A percentile compares a stretch with the other conserved stretches of the same genome.
These are phyloP conservation scores for Harpagifer antarcticus DNA, from an alignment of 2,797 vertebrate genomes.

Conservation along the genomic window DNA sequence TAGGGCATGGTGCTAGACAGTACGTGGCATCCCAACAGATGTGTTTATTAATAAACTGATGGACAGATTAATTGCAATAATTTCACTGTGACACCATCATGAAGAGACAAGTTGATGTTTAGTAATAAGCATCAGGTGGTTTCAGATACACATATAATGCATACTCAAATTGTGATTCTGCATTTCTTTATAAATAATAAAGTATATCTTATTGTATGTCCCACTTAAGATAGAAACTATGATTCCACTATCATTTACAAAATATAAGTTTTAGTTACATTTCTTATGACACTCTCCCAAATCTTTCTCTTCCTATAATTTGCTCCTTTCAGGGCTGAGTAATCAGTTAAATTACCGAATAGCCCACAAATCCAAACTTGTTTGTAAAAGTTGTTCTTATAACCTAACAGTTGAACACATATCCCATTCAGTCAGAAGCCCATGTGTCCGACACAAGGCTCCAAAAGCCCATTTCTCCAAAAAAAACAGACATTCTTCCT, in stretches of 20 bases:
- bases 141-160: not conserved
- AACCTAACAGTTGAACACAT: too few relatives aligned
- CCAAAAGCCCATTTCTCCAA: too few relatives aligned
- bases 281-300: not conserved
- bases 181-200: too few relatives aligned
- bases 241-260: not conserved
- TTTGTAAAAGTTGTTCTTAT: too few relatives aligned
- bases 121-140: not conserved
- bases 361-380: too few relatives aligned
- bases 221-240: not conserved
- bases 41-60: slow-evolving; percentile 22
- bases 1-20: slow-evolving; percentile 35
- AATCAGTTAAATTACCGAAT: not conserved
- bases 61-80: slow-evolving; percentile 8
- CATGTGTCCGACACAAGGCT: too few relatives aligned
- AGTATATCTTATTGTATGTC: not conserved
- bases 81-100: not conserved
- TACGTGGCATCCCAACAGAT: slow-evolving; percentile 29
- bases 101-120: slow-evolving; percentile 5
- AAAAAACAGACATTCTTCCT: too few relatives aligned
- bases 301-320: not conserved
- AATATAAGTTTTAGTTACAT: too few relatives aligned
- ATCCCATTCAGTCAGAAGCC: too few relatives aligned
- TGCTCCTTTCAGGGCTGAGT: not conserved
- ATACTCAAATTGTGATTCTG: not conserved